These are phyloP conservation scores for Elysia crispata DNA, from an alignment of 2,888 invertebrate species.

Conservation along the genomic window DNA sequence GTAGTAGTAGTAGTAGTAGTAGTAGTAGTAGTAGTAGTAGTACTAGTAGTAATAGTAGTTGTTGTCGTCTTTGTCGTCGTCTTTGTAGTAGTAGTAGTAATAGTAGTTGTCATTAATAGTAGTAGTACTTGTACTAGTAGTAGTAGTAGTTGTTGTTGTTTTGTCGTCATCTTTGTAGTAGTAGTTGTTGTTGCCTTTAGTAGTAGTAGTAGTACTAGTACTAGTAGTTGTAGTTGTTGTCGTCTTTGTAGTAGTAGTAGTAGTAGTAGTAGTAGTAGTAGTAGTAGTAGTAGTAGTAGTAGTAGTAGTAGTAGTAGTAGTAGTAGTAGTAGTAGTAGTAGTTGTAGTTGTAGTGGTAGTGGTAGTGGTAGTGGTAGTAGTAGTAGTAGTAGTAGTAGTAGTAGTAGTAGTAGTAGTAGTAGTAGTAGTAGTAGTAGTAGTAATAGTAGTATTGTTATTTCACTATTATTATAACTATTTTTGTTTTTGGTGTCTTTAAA, in stretches of 20 bases:
- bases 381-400: conserved; percentile 2
- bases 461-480: not conserved
- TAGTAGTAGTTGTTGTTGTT: too few species aligned
- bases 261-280: not conserved
- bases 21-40: too few species aligned
- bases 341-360: not conserved
- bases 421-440: not conserved
- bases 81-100: too few species aligned
- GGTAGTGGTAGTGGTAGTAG: not conserved
- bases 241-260: not conserved
- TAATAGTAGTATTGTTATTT: not conserved
- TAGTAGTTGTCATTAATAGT: too few species aligned
- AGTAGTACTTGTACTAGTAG: too few species aligned
- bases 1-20: too few species aligned
- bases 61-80: too few species aligned
- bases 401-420: conserved; percentile 6
- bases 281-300: not conserved
- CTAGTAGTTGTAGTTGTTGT: too few species aligned
- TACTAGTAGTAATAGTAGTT: too few species aligned
- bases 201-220: too few species aligned
- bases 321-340: not conserved
- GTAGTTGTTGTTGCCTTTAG: too few species aligned
- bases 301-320: not conserved
- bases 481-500: not conserved
- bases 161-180: too few species aligned